phyloP scores from a whole-genome alignment of 2,797 vertebrate genomes.

The Forpus xanthops region DNA sequence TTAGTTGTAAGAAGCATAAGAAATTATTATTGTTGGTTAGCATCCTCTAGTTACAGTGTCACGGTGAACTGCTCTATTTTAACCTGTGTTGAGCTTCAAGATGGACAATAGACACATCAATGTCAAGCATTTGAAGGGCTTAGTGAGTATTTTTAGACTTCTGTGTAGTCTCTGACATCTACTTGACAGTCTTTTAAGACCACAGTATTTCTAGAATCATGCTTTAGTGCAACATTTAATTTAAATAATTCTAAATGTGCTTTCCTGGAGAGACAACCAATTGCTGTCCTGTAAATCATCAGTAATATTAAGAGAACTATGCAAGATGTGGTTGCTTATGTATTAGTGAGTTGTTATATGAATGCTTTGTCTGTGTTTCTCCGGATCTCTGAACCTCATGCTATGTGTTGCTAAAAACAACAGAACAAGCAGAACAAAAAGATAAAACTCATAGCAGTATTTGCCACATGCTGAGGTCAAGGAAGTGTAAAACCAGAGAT shows the following conservation, averaged over 20 bases:
- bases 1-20: conserved; percentile 12
- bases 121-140: conserved; percentile 1
- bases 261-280: neutral
- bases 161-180: neutral
- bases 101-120: neutral
- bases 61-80: neutral
- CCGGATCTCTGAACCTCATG: neutral
- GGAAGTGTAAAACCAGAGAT: neutral
- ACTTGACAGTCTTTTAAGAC: conserved; percentile 11
- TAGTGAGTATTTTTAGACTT: conserved; percentile 17
- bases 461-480: neutral
- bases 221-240: neutral
- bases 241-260: conserved; percentile 6
- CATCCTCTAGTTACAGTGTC: neutral
- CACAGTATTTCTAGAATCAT: neutral
- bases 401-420: neutral
- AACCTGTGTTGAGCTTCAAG: neutral
- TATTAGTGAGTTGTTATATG: neutral
- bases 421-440: neutral
- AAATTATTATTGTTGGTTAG: conserved; percentile 32
- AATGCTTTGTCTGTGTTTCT: neutral
- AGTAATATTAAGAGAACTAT: neutral
- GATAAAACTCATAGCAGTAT: conserved; percentile 11
- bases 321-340: neutral
- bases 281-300: neutral